Percentiles rank a stretch among this genome's conserved stretches.
These are phyloP conservation scores for Parascotia fuliginaria DNA, from an alignment of 2,888 invertebrate species.

Conservation along the genomic window DNA sequence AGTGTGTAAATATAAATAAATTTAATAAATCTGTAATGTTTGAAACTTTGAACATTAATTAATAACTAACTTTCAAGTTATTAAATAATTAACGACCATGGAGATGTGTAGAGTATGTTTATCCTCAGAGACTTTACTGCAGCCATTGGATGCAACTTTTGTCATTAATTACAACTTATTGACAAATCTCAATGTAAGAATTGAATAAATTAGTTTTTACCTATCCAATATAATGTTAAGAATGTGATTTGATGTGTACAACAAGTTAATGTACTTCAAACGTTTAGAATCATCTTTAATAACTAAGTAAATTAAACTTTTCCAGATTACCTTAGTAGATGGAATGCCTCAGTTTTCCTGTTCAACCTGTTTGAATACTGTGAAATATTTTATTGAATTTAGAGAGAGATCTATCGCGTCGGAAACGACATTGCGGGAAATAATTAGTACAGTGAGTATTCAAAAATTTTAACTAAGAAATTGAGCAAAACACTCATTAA, in stretches of 20 bases:
- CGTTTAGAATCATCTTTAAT: too few relatives aligned
- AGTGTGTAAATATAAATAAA: too few relatives aligned
- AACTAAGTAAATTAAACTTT: too few relatives aligned
- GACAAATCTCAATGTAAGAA: conserved; percentile 65
- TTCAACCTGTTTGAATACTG: conserved; percentile 48
- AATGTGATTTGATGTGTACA: too few relatives aligned
- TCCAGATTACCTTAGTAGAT: conserved; percentile 57
- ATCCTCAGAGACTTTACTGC: conserved; percentile 44
- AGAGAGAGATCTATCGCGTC: conserved; percentile 55
- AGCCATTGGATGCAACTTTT: conserved; percentile 52
- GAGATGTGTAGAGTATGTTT: conserved; percentile 68
- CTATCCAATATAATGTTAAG: too few relatives aligned
- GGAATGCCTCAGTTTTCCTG: conserved; percentile 60
- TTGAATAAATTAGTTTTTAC: too few relatives aligned
- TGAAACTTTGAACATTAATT: too few relatives aligned
- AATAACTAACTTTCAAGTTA: too few relatives aligned
- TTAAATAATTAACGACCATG: conserved; percentile 37
- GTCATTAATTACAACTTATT: conserved; percentile 60
- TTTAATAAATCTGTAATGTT: too few relatives aligned
- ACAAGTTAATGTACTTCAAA: too few relatives aligned
- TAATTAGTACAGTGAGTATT: conserved; percentile 31
- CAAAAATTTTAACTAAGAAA: background rate
- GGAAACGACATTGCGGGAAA: conserved; percentile 49
- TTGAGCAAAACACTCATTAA: too few relatives aligned
- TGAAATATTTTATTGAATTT: conserved; percentile 58